Evolutionary conservation across 2,113 vertebrate species (phyloP).

Genomic region (Mungos mungo): DNA sequence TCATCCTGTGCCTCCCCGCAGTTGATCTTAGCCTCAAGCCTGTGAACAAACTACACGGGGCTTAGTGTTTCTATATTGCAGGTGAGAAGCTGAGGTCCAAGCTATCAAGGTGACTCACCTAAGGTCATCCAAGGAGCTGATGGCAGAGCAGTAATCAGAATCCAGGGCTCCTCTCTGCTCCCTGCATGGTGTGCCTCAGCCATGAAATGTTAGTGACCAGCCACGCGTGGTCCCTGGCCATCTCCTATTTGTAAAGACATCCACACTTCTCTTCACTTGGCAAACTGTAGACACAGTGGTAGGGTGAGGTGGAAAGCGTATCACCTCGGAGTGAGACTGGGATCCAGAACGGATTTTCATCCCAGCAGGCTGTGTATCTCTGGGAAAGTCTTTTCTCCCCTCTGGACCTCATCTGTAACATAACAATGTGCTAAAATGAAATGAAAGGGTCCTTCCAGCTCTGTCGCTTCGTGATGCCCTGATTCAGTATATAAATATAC

Average conservation of each 20-base stretch:
- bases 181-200: background rate
- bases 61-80: background rate
- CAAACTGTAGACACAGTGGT: background rate
- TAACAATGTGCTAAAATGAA: background rate
- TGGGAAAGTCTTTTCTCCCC: background rate
- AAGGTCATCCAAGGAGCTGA: background rate
- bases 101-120: background rate
- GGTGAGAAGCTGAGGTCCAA: background rate
- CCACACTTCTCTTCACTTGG: background rate
- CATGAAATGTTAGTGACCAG: background rate
- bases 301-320: background rate
- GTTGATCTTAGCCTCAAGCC: background rate
- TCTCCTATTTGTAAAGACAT: background rate
- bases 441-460: background rate
- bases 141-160: background rate
- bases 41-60: background rate
- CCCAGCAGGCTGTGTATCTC: background rate
- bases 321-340: background rate
- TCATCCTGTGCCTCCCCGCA: background rate
- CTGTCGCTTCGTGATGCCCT: background rate
- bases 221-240: too few species aligned
- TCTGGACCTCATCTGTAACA: background rate
- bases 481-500: background rate
- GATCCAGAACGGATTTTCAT: background rate
- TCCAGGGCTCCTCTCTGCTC: background rate